Evolutionary conservation across 1,140 invertebrate species (phyloP).

Genomic region (Saccostrea echinata): DNA sequence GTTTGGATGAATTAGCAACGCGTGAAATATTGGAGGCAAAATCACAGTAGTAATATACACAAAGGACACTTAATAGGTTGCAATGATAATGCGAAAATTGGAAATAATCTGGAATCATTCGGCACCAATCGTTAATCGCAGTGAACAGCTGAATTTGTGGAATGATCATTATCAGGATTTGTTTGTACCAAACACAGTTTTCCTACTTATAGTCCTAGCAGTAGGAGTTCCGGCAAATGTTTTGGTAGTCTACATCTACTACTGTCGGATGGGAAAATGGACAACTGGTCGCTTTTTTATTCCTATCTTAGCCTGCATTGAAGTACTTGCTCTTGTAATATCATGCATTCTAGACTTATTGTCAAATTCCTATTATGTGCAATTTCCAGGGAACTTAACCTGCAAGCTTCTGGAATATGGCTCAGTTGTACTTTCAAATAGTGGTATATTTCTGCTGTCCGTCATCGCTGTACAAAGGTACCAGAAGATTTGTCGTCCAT

Average conservation of each 20-base stretch:
- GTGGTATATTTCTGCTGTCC: conserved; percentile 41
- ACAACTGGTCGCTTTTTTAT: conserved; percentile 49
- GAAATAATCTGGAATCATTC: neutral
- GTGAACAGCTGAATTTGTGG: neutral
- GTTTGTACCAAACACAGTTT: conserved; percentile 22
- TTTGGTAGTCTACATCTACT: conserved; percentile 42
- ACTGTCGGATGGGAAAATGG: conserved; percentile 40
- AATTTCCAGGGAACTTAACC: conserved; percentile 32
- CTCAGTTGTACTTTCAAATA: conserved; percentile 5
- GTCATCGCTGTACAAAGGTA: conserved; percentile 49
- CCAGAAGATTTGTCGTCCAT: conserved; percentile 53
- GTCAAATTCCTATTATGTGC: conserved; percentile 22
- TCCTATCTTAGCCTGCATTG: conserved; percentile 41
- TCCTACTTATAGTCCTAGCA: conserved; percentile 34
- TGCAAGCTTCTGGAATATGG: conserved; percentile 50
- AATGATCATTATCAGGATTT: neutral
- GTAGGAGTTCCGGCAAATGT: conserved; percentile 47
- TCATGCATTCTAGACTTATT: conserved; percentile 38
- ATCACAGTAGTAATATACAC: too few species aligned
- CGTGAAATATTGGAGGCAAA: too few species aligned
- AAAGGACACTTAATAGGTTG: too few species aligned
- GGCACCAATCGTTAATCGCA: neutral
- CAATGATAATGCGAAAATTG: neutral
- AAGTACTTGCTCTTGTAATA: conserved; percentile 41
- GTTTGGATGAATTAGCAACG: too few species aligned